Evolutionary conservation across 2,888 invertebrate species (phyloP).

Genomic region (Cosmopolites sordidus): DNA sequence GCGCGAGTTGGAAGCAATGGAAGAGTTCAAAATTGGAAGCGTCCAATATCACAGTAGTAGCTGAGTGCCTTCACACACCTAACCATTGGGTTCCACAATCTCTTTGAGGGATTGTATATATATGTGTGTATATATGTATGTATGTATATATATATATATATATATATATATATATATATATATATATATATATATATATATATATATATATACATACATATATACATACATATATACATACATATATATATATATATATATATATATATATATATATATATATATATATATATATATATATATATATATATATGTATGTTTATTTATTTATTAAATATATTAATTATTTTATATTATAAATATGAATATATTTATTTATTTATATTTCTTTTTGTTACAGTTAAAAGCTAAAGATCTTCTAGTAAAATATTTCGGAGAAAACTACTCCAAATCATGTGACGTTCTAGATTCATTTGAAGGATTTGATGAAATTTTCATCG

Average conservation of each 20-base stretch:
- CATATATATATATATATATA: not conserved
- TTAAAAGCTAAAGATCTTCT: constrained; percentile 13
- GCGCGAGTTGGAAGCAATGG: too few relatives aligned
- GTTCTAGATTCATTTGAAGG: constrained; percentile 7
- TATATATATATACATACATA: too few relatives aligned
- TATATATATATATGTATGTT: not conserved
- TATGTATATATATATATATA: too few relatives aligned
- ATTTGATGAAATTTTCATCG: constrained; percentile 21
- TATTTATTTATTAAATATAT: not conserved
- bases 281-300: not conserved
- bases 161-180: too few relatives aligned
- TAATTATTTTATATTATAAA: not conserved
- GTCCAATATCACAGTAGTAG: too few relatives aligned
- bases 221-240: not conserved
- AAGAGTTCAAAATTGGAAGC: too few relatives aligned
- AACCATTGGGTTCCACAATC: too few relatives aligned
- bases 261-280: not conserved
- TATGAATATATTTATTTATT: not conserved
- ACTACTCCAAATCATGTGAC: constrained; percentile 7
- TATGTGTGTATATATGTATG: too few relatives aligned
- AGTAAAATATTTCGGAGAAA: constrained; percentile 17
- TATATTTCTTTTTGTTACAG: constrained; percentile 4
- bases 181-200: too few relatives aligned
- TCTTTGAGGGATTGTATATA: too few relatives aligned
- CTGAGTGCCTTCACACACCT: too few relatives aligned